Evolutionary conservation across 2,797 vertebrate species (phyloP).

Genomic region (Nasua narica): DNA sequence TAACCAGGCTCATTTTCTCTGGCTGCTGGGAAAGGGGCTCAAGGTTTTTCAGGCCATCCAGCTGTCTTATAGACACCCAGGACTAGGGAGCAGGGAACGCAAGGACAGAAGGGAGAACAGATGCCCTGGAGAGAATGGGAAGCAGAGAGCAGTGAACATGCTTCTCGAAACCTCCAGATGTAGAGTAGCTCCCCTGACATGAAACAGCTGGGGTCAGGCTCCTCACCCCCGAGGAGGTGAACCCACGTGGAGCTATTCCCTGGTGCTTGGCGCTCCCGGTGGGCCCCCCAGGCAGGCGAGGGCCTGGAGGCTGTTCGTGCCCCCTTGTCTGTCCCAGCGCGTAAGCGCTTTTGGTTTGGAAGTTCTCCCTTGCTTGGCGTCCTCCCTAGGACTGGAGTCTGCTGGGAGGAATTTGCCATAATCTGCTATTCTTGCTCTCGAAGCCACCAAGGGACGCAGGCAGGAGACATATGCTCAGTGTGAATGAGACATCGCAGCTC

Average conservation of each 20-base stretch:
- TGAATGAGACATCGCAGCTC: slow-evolving; percentile 5
- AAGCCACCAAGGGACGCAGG: slow-evolving; percentile 17
- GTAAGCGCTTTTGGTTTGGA: not conserved
- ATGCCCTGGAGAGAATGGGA: not conserved
- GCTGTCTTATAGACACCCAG: not conserved
- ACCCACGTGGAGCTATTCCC: not conserved
- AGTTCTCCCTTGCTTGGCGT: not conserved
- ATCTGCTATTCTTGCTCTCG: slow-evolving; percentile 49
- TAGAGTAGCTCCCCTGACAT: accelerated
- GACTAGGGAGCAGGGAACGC: not conserved
- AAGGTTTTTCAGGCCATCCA: not conserved
- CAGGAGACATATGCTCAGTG: slow-evolving; percentile 52
- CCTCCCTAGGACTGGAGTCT: not conserved
- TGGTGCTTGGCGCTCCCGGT: not conserved
- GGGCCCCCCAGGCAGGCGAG: accelerated
- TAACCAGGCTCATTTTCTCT: not conserved
- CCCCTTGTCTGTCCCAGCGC: not conserved
- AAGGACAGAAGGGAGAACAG: not conserved
- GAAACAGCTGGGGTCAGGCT: not conserved
- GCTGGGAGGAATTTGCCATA: slow-evolving; percentile 29
- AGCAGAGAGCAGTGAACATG: not conserved
- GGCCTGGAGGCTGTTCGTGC: accelerated
- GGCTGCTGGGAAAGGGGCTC: not conserved
- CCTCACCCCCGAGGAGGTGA: not conserved
- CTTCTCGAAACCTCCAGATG: not conserved